Evolutionary conservation across 2,113 vertebrate species (phyloP).

Genomic region (Ranitomeya imitator): DNA sequence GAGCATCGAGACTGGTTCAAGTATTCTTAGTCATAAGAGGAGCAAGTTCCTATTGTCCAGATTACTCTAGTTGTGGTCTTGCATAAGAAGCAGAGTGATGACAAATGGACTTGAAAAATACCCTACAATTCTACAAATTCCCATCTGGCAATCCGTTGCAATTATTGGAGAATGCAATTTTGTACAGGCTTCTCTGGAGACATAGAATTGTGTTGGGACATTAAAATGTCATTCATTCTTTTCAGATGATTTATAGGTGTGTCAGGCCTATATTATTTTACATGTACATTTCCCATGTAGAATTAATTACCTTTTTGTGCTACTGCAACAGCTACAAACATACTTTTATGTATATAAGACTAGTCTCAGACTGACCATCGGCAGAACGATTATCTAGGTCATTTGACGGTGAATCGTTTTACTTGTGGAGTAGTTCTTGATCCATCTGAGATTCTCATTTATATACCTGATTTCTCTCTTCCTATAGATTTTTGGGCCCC

Average conservation of each 20-base stretch:
- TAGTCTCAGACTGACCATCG: not conserved
- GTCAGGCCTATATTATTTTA: not conserved
- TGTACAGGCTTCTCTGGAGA: not conserved
- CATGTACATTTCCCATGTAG: not conserved
- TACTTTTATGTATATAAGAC: not conserved
- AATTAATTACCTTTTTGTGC: not conserved
- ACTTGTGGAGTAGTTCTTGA: not conserved
- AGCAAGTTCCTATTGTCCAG: not conserved
- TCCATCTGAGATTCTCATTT: not conserved
- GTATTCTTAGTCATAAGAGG: not conserved
- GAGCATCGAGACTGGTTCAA: not conserved
- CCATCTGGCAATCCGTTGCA: not conserved
- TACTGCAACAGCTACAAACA: not conserved
- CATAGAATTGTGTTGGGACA: not conserved
- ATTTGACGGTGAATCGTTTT: not conserved
- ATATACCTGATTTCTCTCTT: not conserved
- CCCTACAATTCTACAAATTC: not conserved
- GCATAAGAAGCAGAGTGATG: not conserved
- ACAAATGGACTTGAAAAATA: not conserved
- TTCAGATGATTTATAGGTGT: conserved; percentile 21
- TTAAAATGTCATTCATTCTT: not conserved
- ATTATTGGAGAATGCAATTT: not conserved
- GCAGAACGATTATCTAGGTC: not conserved
- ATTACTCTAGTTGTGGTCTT: not conserved
- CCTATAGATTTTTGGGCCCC: too few species aligned